A percentile compares a stretch with the other conserved stretches of the same genome.
phyloP scores from a whole-genome alignment of 2,113 vertebrate genomes.

The Crotophaga sulcirostris region DNA sequence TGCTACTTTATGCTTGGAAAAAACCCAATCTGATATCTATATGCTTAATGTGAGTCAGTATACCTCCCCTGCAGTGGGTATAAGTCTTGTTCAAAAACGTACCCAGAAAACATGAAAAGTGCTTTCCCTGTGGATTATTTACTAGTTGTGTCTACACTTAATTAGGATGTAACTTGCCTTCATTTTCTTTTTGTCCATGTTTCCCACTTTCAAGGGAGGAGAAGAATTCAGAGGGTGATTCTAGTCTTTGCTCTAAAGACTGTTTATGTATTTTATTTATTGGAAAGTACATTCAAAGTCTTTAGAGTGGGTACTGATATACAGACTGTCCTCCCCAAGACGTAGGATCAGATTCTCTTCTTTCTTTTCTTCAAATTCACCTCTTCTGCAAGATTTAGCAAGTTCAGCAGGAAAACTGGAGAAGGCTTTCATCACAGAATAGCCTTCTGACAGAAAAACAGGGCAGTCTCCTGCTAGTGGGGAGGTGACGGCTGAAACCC shows the following conservation, averaged over 20 bases:
- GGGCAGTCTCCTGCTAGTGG: background rate
- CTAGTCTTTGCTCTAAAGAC: background rate
- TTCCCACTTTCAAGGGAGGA: background rate
- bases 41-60: background rate
- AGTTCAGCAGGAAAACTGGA: background rate
- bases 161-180: background rate
- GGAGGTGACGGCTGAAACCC: background rate
- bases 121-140: background rate
- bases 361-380: background rate
- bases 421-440: background rate
- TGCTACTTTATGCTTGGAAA: background rate
- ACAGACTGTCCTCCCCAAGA: background rate
- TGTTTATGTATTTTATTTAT: background rate
- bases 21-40: background rate
- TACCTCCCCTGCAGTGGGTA: background rate
- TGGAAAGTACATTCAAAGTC: background rate
- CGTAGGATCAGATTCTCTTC: background rate
- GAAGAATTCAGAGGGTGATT: background rate
- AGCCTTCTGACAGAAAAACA: background rate
- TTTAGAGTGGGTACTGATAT: accelerated
- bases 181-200: background rate
- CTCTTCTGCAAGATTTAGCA: background rate
- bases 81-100: background rate
- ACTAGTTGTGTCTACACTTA: background rate
- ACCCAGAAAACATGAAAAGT: background rate